Base-by-base conservation (phyloP, 2,888 invertebrate genomes). In the Trichopria drosophilae region DNA sequence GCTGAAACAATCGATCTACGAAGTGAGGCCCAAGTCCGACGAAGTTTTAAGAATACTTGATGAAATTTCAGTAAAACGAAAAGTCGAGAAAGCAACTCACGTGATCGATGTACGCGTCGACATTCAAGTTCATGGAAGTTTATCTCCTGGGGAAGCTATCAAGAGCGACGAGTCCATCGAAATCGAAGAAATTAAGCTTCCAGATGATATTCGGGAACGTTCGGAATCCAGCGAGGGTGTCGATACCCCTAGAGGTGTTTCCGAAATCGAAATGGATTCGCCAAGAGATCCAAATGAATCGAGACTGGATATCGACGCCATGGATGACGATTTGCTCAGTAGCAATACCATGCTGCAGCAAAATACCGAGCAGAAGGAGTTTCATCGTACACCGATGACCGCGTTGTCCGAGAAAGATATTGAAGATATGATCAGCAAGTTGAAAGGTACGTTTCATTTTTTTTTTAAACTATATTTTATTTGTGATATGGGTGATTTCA, bases 361-460 rank as follows among this genome's bases (percentile, higher is more conserved):
- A 15, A 12, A 1, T 34, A 50, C 19, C 34, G 29, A n/a, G 19
- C 70, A 70, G 40, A 59, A 60, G 6, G 68, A 71, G 28, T 68
- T 67, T 35, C 66, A 66, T 15, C 58, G 65, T 1, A 50, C 63
- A 0, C 54, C 64, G 1, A 61, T 65, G 12, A 65, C 64, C 28
- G 58, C 63, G 3, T 64, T 67, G 4, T 69, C 75, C 1, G 74
- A 74, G 35, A 72, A 72, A 40, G 73, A 75, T 47, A 71, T 75
- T 43, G 68, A 69, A 45, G 63, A 66, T n/a, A 73, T 72, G 72
- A 74, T 75, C 32, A 66, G 72, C 23, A 72, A 73, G 52, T 56
- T 75, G 15, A 68, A 70, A 72, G 74, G 73, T 74, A 71, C 29
- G n/a, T 28, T 50, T 46, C 44, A n/a, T 19, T 29, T 20, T 24